Conservation (phyloP, 2,113 vertebrate genomes). For the Rhombomys opimus region DNA sequence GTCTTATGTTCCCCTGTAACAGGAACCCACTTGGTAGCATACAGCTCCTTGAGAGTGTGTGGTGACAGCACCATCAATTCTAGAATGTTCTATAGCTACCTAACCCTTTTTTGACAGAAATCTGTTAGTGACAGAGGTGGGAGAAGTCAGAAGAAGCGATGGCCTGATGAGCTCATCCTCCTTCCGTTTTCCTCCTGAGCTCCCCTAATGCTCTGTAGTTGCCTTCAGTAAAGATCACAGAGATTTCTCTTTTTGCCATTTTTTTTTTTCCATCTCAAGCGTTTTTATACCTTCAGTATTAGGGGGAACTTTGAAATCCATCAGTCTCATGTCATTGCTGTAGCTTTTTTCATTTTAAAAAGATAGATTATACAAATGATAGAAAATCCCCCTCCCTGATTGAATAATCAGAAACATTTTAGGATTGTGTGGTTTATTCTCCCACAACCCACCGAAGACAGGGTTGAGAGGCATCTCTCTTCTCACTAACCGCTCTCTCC, state of each 20-base stretch:
- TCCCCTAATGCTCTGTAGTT: background rate
- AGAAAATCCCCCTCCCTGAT: background rate
- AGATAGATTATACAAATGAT: background rate
- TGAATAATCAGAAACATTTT: background rate
- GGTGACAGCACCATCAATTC: constrained; percentile 8
- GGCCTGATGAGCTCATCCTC: background rate
- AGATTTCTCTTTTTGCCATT: background rate
- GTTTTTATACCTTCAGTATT: background rate
- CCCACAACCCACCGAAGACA: background rate
- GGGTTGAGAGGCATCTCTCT: background rate
- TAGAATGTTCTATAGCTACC: background rate
- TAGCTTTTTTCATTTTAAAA: constrained; percentile 36
- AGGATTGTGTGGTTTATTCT: background rate
- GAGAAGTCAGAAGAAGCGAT: background rate
- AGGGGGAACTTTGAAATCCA: background rate
- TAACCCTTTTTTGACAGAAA: background rate
- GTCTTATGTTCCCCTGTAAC: background rate
- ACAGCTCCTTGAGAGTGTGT: background rate
- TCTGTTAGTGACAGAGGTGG: background rate
- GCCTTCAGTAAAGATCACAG: background rate
- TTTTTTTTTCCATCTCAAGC: background rate
- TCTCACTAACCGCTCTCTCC: background rate
- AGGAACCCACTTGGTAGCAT: background rate
- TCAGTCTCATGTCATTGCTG: background rate
- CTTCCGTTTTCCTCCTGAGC: background rate